Percentiles rank a stretch among this genome's conserved stretches.
phyloP scores from a whole-genome alignment of 1,140 invertebrate genomes.

The Bradysia coprophila region DNA sequence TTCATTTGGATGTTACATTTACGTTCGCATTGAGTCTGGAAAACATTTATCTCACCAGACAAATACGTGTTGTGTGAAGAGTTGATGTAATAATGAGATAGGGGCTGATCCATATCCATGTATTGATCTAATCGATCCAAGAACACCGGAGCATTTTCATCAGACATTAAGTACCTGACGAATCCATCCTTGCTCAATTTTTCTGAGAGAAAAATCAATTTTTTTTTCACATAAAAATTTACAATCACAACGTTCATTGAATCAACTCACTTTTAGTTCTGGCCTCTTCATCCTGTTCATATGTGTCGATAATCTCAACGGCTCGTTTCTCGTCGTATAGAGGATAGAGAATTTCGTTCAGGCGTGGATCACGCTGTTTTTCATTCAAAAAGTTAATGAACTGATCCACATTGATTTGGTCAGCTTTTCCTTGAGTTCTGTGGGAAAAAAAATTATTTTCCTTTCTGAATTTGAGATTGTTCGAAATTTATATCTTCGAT shows the following conservation, averaged over 20 bases:
- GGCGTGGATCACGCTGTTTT: slow-evolving; percentile 91
- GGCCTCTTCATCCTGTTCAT: slow-evolving; percentile 75
- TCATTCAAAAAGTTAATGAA: slow-evolving; percentile 94
- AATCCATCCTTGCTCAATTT: slow-evolving; percentile 80
- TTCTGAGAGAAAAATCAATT: neutral
- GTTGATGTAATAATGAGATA: slow-evolving; percentile 98
- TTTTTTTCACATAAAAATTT: neutral
- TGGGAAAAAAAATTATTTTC: slow-evolving; percentile 2
- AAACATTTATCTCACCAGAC: too few relatives aligned
- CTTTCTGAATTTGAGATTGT: slow-evolving; percentile 1
- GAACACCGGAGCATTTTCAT: slow-evolving; percentile 98
- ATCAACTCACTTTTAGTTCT: slow-evolving; percentile 49
- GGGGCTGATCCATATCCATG: slow-evolving; percentile 97
- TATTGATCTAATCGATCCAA: slow-evolving; percentile 91
- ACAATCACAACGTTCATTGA: slow-evolving; percentile 4
- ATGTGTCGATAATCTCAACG: slow-evolving; percentile 81
- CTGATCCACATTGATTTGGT: slow-evolving; percentile 69
- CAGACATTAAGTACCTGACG: slow-evolving; percentile 95
- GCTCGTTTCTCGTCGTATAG: slow-evolving; percentile 91
- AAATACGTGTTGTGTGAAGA: slow-evolving; percentile 99
- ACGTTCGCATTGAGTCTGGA: too few relatives aligned
- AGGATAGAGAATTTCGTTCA: slow-evolving; percentile 98
- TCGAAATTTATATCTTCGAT: neutral
- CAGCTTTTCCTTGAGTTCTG: slow-evolving; percentile 78
- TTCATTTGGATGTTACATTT: too few relatives aligned